These are phyloP conservation scores for Gymnobelideus leadbeateri DNA, from an alignment of 2,113 vertebrate species.

Conservation along the genomic window DNA sequence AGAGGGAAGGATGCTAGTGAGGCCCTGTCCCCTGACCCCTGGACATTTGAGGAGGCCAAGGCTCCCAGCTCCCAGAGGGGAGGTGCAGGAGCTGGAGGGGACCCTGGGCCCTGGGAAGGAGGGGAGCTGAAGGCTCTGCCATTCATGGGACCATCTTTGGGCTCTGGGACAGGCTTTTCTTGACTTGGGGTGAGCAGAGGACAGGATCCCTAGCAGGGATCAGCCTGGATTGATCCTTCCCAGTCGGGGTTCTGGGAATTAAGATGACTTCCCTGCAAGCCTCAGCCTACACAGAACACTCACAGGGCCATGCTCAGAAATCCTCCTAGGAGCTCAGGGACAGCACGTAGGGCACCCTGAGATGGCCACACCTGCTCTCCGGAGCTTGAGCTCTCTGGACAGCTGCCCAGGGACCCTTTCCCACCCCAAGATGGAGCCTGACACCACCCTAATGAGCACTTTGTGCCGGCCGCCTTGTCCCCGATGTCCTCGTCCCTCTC, in stretches of 20 bases:
- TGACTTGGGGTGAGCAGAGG: too few species aligned
- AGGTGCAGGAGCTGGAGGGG: too few species aligned
- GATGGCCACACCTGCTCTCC: background rate
- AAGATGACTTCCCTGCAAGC: too few species aligned
- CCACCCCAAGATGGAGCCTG: background rate
- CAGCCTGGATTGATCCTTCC: too few species aligned
- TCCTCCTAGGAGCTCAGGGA: background rate
- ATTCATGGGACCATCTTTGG: too few species aligned
- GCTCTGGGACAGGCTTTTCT: background rate
- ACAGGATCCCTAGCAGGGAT: too few species aligned
- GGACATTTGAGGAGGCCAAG: too few species aligned
- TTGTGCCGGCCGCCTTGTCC: background rate
- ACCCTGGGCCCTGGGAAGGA: too few species aligned
- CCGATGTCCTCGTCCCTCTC: background rate
- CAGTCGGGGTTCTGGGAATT: too few species aligned
- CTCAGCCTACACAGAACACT: too few species aligned
- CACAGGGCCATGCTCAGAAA: background rate
- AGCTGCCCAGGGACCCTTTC: background rate
- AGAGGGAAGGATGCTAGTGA: background rate
- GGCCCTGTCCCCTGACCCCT: too few species aligned
- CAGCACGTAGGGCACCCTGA: background rate
- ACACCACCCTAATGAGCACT: background rate
- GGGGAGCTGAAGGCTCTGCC: too few species aligned
- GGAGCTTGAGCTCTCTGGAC: background rate
- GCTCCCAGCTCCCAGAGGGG: background rate